These are phyloP conservation scores for Gari tellinella DNA, from an alignment of 2,888 invertebrate genomes.

Conservation along the genomic window DNA sequence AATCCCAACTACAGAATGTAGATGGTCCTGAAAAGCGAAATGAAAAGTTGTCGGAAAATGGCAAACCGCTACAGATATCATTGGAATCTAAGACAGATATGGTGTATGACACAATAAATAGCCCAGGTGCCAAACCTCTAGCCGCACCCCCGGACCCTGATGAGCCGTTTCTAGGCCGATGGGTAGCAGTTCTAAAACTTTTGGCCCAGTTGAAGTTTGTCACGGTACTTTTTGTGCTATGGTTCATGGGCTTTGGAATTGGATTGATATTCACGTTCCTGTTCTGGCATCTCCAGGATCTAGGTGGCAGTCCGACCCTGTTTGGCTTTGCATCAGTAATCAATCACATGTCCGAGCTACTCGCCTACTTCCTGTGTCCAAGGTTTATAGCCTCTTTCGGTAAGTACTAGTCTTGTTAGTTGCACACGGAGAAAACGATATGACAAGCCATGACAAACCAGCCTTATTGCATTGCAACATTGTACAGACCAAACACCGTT, in stretches of 20 bases:
- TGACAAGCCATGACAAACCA: no score
- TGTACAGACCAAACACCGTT: no score
- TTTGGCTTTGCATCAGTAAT: slow-evolving; percentile 99
- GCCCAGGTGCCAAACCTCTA: slow-evolving; percentile 59
- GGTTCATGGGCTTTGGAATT: slow-evolving; percentile 99
- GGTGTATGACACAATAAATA: slow-evolving; percentile 77
- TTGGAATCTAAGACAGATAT: slow-evolving; percentile 73
- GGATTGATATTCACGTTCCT: slow-evolving; percentile 99
- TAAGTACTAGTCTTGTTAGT: slow-evolving; percentile 83
- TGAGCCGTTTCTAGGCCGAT: slow-evolving; percentile 86
- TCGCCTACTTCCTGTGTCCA: slow-evolving; percentile 99
- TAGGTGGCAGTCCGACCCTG: slow-evolving; percentile 97
- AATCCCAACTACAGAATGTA: slow-evolving; percentile 1
- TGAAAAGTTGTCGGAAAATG: slow-evolving; percentile 47
- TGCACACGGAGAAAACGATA: no score
- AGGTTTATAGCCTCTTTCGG: slow-evolving; percentile 96
- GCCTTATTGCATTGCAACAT: no score
- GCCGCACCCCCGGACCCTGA: slow-evolving; percentile 60
- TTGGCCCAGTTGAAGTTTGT: slow-evolving; percentile 95
- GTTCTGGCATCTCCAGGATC: slow-evolving; percentile 96
- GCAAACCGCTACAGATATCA: slow-evolving; percentile 86
- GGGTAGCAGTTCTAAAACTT: slow-evolving; percentile 95
- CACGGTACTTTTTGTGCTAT: slow-evolving; percentile 94
- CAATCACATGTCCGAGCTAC: slow-evolving; percentile 99
- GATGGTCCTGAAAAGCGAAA: not conserved